phyloP scores from a whole-genome alignment of 2,888 invertebrate species.

The Chesias legatella region DNA sequence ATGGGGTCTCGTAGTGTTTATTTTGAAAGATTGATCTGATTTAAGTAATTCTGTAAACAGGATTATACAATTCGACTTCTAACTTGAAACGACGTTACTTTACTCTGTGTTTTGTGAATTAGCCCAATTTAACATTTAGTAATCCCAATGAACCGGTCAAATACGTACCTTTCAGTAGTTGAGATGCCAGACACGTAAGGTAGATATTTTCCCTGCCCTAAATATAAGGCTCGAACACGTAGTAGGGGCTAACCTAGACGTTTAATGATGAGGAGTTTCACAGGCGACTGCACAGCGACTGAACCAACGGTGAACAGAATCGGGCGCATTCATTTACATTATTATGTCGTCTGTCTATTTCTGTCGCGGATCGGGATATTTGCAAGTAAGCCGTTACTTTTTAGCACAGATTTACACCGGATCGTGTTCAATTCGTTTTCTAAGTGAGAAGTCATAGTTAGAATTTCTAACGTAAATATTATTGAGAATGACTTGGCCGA shows the following conservation, averaged over 20 bases:
- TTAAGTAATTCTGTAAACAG: too few relatives aligned
- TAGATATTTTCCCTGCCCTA: too few relatives aligned
- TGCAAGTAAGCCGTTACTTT: conserved; percentile 9
- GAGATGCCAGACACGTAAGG: too few relatives aligned
- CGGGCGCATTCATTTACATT: conserved; percentile 63
- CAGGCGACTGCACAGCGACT: conserved; percentile 48
- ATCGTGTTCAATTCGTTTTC: conserved; percentile 3
- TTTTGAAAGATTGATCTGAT: too few relatives aligned
- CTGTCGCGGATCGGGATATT: conserved; percentile 44
- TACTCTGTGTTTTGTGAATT: too few relatives aligned
- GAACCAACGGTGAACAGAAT: conserved; percentile 53
- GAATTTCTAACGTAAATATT: background rate
- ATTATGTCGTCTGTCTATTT: conserved; percentile 58
- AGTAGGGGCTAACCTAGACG: conserved; percentile 38
- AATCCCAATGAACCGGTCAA: too few relatives aligned
- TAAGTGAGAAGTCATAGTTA: background rate
- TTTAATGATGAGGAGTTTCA: conserved; percentile 46
- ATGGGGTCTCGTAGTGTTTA: too few relatives aligned
- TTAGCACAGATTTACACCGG: conserved; percentile 15
- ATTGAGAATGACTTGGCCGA: too few relatives aligned
- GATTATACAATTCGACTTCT: too few relatives aligned
- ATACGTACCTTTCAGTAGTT: too few relatives aligned
- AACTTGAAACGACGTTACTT: too few relatives aligned
- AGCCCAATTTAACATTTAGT: too few relatives aligned
- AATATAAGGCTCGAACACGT: conserved; percentile 10